Evolutionary conservation across 2,797 vertebrate genomes (phyloP).

Genomic region (Gallinago stenura): DNA sequence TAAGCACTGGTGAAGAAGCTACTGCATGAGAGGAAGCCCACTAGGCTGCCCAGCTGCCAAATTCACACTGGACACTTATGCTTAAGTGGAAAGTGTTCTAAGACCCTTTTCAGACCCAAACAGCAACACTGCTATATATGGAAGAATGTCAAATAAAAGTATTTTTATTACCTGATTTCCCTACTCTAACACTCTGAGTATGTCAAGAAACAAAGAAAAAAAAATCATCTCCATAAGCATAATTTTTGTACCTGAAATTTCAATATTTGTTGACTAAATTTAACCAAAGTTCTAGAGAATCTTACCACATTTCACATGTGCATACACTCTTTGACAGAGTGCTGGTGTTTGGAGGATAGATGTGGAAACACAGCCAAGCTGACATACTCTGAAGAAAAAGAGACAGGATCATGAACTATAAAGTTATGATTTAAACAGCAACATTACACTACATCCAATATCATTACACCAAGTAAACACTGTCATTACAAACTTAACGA

Average conservation of each 20-base stretch:
- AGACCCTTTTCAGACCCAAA: neutral
- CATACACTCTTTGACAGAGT: slow-evolving; percentile 1
- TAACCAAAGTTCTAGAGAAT: neutral
- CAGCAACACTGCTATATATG: neutral
- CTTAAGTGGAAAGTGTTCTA: neutral
- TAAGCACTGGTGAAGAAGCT: neutral
- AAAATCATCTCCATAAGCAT: neutral
- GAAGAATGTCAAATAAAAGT: neutral
- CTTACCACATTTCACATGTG: slow-evolving; percentile 33
- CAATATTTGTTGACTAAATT: neutral
- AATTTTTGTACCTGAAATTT: neutral
- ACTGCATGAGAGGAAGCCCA: neutral
- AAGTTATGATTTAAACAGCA: slow-evolving; percentile 34
- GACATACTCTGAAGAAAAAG: slow-evolving; percentile 27
- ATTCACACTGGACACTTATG: neutral
- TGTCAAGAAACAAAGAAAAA: neutral
- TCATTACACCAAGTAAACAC: slow-evolving; percentile 58
- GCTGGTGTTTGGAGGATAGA: slow-evolving; percentile 33
- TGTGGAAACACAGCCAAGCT: slow-evolving; percentile 10
- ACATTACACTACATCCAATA: slow-evolving; percentile 28
- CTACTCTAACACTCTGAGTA: neutral
- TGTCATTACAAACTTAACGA: slow-evolving; percentile 52
- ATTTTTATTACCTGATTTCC: neutral
- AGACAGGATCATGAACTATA: neutral
- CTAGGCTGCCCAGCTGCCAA: neutral